Base-by-base conservation (phyloP, 2,113 vertebrate genomes). In the Corynorhinus townsendii region DNA sequence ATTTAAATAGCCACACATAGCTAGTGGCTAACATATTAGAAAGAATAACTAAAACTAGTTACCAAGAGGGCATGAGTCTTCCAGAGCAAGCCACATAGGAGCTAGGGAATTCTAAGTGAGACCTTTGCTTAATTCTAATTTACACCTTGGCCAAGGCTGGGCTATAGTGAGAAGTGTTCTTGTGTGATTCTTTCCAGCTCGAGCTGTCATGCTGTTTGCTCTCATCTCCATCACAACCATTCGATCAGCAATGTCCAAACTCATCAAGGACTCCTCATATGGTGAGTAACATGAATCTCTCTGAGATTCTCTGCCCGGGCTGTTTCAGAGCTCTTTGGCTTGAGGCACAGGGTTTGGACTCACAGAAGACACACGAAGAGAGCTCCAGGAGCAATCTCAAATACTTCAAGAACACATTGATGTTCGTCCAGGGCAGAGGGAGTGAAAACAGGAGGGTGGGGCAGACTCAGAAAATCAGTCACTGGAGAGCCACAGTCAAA, bases 181-280 rank as follows among this genome's bases (percentile, higher is more conserved):
- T 28, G 4, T 91, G 81, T 88, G 12, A 92, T 97, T 83, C 89
- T 79, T 98, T 97, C 11, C 98, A 99, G 99, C 99, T 97, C 99
- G 99, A 59, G 97, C 96, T 1, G 77, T 99, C 96, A 99, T 98
- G 98, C 94, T 99, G 43, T 99, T 99, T 43, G 99, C 99, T 4
- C 99, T 99, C 82, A 99, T 99, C 38, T 99, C 99, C 6, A 96
- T 99, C 98, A 98, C 99, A 6, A 99, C 98, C 10, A 99, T 99
- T 97, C 98, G 99, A 66, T 99, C 99, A 3, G 97, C 99, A 96
- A 98, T 99, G 90, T 99, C 99, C 52, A 99, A 99, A 96, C 99
- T 99, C 26, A 98, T 99, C 0, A 97, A 98, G 80, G 98, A 98
- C 73, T 99, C 99, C 11, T 99, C 98, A 7, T 99, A 98, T 0